Evolutionary conservation across 2,797 vertebrate species (phyloP).

Genomic region (Acanthopagrus latus): DNA sequence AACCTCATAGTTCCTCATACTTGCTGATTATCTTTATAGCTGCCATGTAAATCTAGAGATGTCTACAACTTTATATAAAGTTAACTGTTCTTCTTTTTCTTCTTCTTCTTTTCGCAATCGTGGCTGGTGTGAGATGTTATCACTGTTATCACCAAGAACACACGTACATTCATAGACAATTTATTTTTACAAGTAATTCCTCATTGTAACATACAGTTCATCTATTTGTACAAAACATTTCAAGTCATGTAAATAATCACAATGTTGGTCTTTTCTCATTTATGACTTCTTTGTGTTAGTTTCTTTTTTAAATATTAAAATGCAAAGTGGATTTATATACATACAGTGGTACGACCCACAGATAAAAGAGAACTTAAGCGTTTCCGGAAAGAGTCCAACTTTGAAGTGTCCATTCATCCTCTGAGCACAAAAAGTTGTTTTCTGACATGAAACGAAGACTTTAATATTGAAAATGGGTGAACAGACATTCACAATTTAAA

Average conservation of each 20-base stretch:
- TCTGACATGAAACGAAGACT: neutral
- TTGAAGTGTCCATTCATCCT: neutral
- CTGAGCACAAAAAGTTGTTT: constrained; percentile 7
- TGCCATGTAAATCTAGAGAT: constrained; percentile 11
- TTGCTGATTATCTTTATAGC: constrained; percentile 26
- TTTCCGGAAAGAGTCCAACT: constrained; percentile 14
- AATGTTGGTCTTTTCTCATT: neutral
- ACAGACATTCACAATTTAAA: constrained; percentile 2
- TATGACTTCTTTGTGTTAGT: neutral
- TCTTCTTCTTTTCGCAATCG: neutral
- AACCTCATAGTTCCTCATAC: constrained; percentile 49
- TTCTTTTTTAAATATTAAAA: constrained; percentile 62
- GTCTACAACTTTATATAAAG: constrained; percentile 6
- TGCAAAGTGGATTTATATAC: constrained; percentile 38
- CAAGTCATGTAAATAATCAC: constrained; percentile 5
- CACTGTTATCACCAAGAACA: neutral
- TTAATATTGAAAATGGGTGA: constrained; percentile 2
- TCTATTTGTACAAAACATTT: constrained; percentile 35
- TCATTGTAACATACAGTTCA: constrained; percentile 11
- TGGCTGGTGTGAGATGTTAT: constrained; percentile 7
- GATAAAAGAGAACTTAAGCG: constrained; percentile 53
- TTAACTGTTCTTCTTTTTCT: neutral
- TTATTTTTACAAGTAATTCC: constrained; percentile 56
- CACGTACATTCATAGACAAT: constrained; percentile 25
- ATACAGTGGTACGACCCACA: constrained; percentile 18